Base-by-base conservation (phyloP, 2,888 invertebrate genomes). In the Mythimna impura region DNA sequence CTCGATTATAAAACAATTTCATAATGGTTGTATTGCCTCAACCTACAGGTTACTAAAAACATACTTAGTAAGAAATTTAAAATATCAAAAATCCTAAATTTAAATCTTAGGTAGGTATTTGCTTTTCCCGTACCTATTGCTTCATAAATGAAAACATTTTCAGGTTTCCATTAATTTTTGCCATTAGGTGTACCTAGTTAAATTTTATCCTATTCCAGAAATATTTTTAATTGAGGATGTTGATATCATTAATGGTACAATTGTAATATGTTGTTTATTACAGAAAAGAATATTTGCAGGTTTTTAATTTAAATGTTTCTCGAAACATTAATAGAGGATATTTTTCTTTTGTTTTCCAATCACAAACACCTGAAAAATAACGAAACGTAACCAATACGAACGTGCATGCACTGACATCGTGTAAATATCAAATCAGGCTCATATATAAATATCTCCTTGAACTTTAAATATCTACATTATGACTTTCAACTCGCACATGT, bases 381-480 rank as follows among this genome's bases (percentile, higher is more conserved):
- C 25, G 1, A 17, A 54, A 17, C 17, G n/a, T 70, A 78, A 54
- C 40, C 25, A 36, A 54, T 71, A 0, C 30, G 47, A 47, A 36
- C 22, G 54, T 50, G 40, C 47, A n/a, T 57, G 57, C 30, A 22
- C 2, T 34, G 25, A 30, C 12, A 47, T 57, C 74, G 34, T 76
- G 55, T 34, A 60, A 67, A 71, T 66, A 71, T 66, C 67, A 73
- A 52, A 71, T 54, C 62, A 54, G 47, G 20, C n/a, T 71, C 68
- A 55, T 61, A 60, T 78, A 66, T 63, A 47, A 71, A 63, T 71
- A 57, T 36, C 50, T 62, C 84, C 84, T 83, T 77, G 82, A 81
- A 71, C 81, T 83, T 82, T 78, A 71, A 57, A 47, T 40, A 61
- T 67, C 12, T 22, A 7, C 50, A 40, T 47, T 47, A 47, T 58